Evolutionary conservation across 2,888 invertebrate species (phyloP), one percentile per base, ranked within the genome.

Genomic region (Liodrosophila aerea): DNA sequence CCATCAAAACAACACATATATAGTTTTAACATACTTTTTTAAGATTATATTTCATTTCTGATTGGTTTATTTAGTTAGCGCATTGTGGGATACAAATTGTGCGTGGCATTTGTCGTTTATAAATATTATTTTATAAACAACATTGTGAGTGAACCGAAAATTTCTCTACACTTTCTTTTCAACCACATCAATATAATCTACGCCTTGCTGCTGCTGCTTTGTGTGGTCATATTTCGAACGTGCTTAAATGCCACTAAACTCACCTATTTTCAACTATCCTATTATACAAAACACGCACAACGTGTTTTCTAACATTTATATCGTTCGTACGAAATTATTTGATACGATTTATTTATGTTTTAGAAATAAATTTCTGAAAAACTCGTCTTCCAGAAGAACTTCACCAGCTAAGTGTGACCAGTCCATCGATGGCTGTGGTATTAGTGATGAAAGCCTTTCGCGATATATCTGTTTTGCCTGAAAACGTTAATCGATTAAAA

Each of bases 81-180:
- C 49, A 50, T 11, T 5, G 12, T 50, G 45, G 34, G 49, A 65
- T 61, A 41, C 13, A 7, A 22, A 5, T 5, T 5, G 22, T 11
- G 31, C 49, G 44, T 44, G 54, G 51, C 66, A 56, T 62, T 63
- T 50, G 33, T 63, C 52, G 58, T 58, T 45, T 59, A 63, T 56
- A 22, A 54, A 43, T 11, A 22, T 22, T 22, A 22, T 40, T 65
- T 63, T 59, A 70, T 66, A 76, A 76, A 81, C 75, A 77, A 80
- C 64, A 71, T 76, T 78, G 59, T 46, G 56, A 47, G 34, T 78
- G 75, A 80, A 80, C 64, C 71, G 72, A 87, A 88, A 87, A 88
- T 88, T 88, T 88, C 87, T 88, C 87, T 88, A 88, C 87, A 88
- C 87, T 88, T 87, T 87, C 87, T 86, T 88, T 87, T 87, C 73